Conservation (phyloP, 2,888 invertebrate genomes). For the Hirtodrosophila alboralis region DNA sequence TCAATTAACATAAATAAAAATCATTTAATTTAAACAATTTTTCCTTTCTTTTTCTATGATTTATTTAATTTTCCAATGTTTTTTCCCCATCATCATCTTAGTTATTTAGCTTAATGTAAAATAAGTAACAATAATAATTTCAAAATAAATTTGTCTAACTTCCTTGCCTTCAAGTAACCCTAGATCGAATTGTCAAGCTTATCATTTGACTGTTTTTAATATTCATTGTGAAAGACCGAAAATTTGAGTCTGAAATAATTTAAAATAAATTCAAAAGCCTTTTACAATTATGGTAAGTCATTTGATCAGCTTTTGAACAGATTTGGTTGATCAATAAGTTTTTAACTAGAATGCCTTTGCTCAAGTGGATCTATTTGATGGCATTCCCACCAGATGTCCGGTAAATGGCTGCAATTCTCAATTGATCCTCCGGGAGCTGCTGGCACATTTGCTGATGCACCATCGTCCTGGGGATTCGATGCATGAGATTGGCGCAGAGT, state of each 20-base stretch:
- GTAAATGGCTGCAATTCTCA: constrained; percentile 27
- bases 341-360: constrained; percentile 19
- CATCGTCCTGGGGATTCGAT: constrained; percentile 55
- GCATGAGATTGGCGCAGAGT: constrained; percentile 43
- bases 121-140: no score
- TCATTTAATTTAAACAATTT: no score
- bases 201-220: not conserved
- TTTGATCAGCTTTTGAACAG: not conserved
- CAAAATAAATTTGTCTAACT: no score
- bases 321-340: not conserved
- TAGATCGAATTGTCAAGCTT: constrained; percentile 1
- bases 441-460: constrained; percentile 52
- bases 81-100: no score
- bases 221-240: not conserved
- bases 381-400: constrained; percentile 44
- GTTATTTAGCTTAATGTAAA: no score
- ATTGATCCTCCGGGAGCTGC: constrained; percentile 49
- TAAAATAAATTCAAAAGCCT: not conserved
- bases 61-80: no score
- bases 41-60: no score
- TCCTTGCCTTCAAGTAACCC: no score
- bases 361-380: constrained; percentile 36
- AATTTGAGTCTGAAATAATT: not conserved
- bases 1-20: no score
- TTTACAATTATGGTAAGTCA: constrained; percentile 33